phyloP scores from a whole-genome alignment of 2,797 vertebrate genomes.

The Pantherophis alleghaniensis region DNA sequence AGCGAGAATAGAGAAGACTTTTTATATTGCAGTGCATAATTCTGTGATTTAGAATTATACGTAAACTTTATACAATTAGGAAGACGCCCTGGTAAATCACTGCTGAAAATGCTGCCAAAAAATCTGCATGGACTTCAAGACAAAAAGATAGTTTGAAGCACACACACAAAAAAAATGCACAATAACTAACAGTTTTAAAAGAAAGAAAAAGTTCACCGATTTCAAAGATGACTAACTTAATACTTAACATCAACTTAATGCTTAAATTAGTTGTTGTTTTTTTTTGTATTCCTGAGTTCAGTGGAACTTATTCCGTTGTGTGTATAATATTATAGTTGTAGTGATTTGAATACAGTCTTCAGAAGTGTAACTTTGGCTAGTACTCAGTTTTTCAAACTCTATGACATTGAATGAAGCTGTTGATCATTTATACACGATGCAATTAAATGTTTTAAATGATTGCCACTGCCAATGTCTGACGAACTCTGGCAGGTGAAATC shows the following conservation, averaged over 20 bases:
- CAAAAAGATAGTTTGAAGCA: background rate
- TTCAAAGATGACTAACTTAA: background rate
- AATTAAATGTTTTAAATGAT: slow-evolving; percentile 21
- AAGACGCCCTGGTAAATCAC: background rate
- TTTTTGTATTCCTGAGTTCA: background rate
- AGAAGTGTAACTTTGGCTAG: slow-evolving; percentile 5
- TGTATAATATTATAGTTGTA: background rate
- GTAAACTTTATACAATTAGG: background rate
- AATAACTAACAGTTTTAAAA: background rate
- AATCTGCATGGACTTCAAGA: background rate
- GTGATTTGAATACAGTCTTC: background rate
- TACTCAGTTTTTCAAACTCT: background rate
- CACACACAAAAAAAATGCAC: background rate
- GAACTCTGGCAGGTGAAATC: background rate
- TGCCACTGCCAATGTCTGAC: slow-evolving; percentile 8
- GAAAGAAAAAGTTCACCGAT: background rate
- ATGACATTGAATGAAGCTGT: slow-evolving; percentile 1
- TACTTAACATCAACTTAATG: background rate
- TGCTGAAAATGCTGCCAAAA: background rate
- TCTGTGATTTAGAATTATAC: background rate
- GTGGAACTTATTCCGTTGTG: background rate
- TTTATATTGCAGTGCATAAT: background rate
- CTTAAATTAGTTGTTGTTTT: no score
- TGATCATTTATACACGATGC: slow-evolving; percentile 29
- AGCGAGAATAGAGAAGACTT: background rate